Evolutionary conservation across 2,797 vertebrate genomes (phyloP).

Genomic region (Tenualosa ilisha): DNA sequence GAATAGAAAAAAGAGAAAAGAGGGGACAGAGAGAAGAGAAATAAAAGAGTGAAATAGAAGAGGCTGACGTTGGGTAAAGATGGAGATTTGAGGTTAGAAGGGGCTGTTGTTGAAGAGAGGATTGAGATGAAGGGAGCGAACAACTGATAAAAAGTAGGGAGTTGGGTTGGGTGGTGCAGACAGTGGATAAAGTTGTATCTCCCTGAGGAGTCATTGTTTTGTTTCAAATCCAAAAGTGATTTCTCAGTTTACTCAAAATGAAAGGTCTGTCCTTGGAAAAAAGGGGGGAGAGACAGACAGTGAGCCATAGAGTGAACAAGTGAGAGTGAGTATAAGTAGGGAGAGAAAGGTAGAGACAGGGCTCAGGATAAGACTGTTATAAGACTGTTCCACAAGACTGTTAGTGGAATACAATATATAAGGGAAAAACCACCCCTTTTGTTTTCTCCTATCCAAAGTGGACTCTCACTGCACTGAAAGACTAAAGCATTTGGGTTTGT

Average conservation of each 20-base stretch:
- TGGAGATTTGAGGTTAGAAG: neutral
- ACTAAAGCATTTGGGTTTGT: neutral
- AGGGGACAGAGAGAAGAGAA: neutral
- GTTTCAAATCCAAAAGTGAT: neutral
- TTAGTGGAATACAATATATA: neutral
- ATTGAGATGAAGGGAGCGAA: neutral
- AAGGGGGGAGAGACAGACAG: neutral
- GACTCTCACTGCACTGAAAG: neutral
- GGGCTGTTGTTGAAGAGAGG: neutral
- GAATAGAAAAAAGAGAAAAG: neutral
- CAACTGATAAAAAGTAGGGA: neutral
- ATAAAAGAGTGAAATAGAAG: neutral
- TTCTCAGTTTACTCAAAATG: neutral
- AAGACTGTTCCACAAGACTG: too few species aligned
- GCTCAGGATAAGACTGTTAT: slow-evolving; percentile 34
- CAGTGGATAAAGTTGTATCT: neutral
- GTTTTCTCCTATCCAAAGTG: neutral
- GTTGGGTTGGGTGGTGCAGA: neutral
- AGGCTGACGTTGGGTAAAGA: neutral
- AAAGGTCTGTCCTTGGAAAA: neutral
- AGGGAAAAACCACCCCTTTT: neutral
- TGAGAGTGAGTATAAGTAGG: neutral
- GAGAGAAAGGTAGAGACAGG: neutral
- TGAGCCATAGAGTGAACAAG: neutral
- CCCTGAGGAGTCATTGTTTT: neutral